phyloP scores from a whole-genome alignment of 1,140 invertebrate genomes.

The Penaeus chinensis region DNA sequence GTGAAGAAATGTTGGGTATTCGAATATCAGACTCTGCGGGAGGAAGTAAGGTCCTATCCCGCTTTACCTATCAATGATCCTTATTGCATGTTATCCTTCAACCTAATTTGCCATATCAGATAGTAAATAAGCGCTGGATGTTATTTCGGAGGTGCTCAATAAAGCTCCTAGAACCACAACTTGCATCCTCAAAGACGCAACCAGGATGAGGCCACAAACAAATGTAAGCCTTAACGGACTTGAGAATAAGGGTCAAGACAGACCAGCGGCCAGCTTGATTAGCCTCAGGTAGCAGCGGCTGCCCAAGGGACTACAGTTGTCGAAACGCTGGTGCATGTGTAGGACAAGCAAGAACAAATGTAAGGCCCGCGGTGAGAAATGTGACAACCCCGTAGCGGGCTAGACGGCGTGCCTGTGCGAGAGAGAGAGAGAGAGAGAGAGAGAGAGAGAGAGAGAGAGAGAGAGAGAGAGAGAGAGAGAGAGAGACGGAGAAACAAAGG shows the following conservation, averaged over 20 bases:
- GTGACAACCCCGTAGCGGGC: background rate
- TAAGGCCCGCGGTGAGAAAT: constrained; percentile 46
- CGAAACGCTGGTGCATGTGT: constrained; percentile 56
- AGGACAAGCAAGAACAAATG: constrained; percentile 60
- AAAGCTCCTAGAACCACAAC: constrained; percentile 50
- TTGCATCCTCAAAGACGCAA: constrained; percentile 42
- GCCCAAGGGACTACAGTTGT: constrained; percentile 49
- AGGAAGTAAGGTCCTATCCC: constrained; percentile 55
- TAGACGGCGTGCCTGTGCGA: background rate
- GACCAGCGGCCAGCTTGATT: constrained; percentile 24
- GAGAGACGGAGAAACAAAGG: background rate
- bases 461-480: constrained; percentile 29
- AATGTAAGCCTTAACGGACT: constrained; percentile 25
- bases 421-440: background rate
- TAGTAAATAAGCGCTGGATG: constrained; percentile 59
- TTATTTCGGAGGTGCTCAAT: constrained; percentile 62
- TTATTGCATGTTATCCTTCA: constrained; percentile 59
- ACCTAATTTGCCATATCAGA: constrained; percentile 55
- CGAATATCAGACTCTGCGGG: constrained; percentile 53
- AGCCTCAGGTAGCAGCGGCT: constrained; percentile 39
- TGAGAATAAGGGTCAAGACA: constrained; percentile 34
- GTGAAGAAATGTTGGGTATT: constrained; percentile 62
- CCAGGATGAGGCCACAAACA: background rate
- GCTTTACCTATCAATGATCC: constrained; percentile 36
- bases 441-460: constrained; percentile 1